These are phyloP conservation scores for Drosophila virilis DNA, from an alignment of 1,140 invertebrate genomes.

Conservation along the genomic window DNA sequence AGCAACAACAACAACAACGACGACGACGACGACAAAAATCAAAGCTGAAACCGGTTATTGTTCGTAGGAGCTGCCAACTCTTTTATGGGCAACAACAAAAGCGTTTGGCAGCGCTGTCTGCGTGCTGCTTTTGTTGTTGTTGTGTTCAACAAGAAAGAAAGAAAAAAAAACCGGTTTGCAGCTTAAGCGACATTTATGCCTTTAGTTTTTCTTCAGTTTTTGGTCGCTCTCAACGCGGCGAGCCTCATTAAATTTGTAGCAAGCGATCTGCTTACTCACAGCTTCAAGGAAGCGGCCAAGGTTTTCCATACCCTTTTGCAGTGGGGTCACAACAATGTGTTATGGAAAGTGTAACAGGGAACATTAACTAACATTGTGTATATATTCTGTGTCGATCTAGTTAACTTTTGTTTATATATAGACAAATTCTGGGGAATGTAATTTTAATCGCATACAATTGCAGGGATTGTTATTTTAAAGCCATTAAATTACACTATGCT, in stretches of 20 bases:
- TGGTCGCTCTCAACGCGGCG: background rate
- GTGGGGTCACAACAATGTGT: background rate
- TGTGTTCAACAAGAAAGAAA: background rate
- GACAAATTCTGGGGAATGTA: no score
- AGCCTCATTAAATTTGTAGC: slow-evolving; percentile 51
- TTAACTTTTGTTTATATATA: no score
- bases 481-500: no score
- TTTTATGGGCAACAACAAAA: slow-evolving; percentile 22
- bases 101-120: slow-evolving; percentile 13
- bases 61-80: slow-evolving; percentile 63
- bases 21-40: slow-evolving; percentile 1
- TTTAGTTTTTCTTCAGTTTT: slow-evolving; percentile 25
- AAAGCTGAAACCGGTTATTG: slow-evolving; percentile 42
- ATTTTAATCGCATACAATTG: no score
- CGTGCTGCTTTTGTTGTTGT: slow-evolving; percentile 21
- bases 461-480: no score
- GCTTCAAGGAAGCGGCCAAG: slow-evolving; percentile 14
- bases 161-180: slow-evolving; percentile 37
- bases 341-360: background rate
- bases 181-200: slow-evolving; percentile 55
- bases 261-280: slow-evolving; percentile 32
- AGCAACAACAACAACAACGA: background rate
- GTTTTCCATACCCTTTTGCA: background rate
- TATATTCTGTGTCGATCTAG: no score
- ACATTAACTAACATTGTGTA: no score